Evolutionary conservation across 1,140 invertebrate genomes (phyloP), one percentile per base, ranked within the genome.

Genomic region (Achroia grisella): DNA sequence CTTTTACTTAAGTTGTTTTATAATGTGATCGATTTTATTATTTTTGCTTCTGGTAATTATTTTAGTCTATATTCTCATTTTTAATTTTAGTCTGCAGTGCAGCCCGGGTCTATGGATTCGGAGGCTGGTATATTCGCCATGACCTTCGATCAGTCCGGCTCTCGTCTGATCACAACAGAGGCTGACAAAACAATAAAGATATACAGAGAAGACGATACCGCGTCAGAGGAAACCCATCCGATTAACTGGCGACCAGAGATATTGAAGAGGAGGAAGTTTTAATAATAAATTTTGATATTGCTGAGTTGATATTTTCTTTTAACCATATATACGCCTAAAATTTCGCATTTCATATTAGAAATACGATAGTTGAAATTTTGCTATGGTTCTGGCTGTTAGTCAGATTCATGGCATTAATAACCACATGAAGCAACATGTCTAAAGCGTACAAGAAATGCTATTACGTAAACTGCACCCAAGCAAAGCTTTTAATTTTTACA

Each of bases 181-280:
- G 97, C 98, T 4, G 98, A 99, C 82, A 99, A 99, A 88, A 99
- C 97, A 0, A 97, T 99, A 50, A 99, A 99, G 90, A 94, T 99
- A 52, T 99, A 99, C 83, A 98, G 96, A 80, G 97, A 99, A 87
- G 98, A 99, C 87, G 95, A 98, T 14, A 90, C 92, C 39, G 98
- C 98, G 9, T 95, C 93, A 0, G 98, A 99, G 89, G 97, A 99
- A 80, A 92, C 91, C 0, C 96, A 99, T 90, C 98, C 98, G 0
- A 90, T 99, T 51, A 94, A 98, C 71, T 99, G 97, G 98, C 91
- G 95, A 63, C 98, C 98, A 11, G 97, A 99, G 66, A 95, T 98
- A 71, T 77, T 98, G 10, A 97, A 96, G 82, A 88, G 95, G 54
- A 90, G 94, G 63, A 92, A 94, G 83, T 97, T 94, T 83, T 97